These are phyloP conservation scores for Yoshiicerus persimilis DNA, from an alignment of 1,140 invertebrate species.

Conservation along the genomic window DNA sequence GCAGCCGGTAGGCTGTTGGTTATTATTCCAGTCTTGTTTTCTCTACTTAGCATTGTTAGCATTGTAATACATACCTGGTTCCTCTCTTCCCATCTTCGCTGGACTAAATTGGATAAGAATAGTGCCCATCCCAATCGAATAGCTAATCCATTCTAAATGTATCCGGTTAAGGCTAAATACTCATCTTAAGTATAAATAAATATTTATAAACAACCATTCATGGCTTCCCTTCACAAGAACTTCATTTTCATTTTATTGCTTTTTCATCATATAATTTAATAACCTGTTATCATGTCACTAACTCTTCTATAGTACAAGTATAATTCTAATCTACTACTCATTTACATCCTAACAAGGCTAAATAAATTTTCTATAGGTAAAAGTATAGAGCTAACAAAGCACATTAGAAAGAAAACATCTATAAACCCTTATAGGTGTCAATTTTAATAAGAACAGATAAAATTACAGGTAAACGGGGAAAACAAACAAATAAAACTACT, in stretches of 20 bases:
- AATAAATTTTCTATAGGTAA: no score
- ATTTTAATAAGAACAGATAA: background rate
- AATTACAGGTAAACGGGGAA: background rate
- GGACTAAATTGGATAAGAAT: background rate
- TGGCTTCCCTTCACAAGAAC: background rate
- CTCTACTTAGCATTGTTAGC: background rate
- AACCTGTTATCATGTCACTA: background rate
- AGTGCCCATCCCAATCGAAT: background rate
- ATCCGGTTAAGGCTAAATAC: background rate
- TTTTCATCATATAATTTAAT: conserved; percentile 15
- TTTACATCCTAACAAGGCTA: background rate
- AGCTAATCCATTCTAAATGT: background rate
- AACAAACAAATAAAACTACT: background rate
- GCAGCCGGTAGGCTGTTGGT: background rate
- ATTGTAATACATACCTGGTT: background rate
- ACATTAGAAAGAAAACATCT: no score
- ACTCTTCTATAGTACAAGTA: background rate
- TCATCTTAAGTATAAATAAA: background rate
- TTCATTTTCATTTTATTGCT: background rate
- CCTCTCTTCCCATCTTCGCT: background rate
- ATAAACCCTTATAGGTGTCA: no score
- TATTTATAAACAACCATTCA: background rate
- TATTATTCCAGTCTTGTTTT: background rate
- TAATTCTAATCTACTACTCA: background rate
- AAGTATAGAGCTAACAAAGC: no score